These are phyloP conservation scores for Pheosia tremula DNA, from an alignment of 2,888 invertebrate species.

Conservation along the genomic window DNA sequence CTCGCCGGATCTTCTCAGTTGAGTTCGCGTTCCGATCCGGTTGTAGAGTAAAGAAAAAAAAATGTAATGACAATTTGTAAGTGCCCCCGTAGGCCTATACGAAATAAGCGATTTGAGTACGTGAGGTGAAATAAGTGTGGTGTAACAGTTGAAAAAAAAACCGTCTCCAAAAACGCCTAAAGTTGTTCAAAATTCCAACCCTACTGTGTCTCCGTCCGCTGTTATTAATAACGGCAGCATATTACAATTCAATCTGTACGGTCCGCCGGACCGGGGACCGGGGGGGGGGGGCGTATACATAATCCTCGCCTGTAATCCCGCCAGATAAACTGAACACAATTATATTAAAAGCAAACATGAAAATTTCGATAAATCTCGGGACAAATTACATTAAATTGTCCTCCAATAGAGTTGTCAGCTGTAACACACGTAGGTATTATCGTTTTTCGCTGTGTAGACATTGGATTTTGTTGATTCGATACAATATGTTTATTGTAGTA, in stretches of 20 bases:
- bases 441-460: slow-evolving; percentile 20
- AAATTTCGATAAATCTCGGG: slow-evolving; percentile 68
- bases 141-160: neutral
- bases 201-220: slow-evolving; percentile 50
- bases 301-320: slow-evolving; percentile 66
- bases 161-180: neutral
- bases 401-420: slow-evolving; percentile 70
- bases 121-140: neutral
- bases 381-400: slow-evolving; percentile 64
- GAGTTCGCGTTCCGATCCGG: no score
- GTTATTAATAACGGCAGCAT: slow-evolving; percentile 80
- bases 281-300: slow-evolving; percentile 33
- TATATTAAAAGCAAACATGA: slow-evolving; percentile 81
- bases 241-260: slow-evolving; percentile 83
- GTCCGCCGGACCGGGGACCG: slow-evolving; percentile 48
- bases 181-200: slow-evolving; percentile 42
- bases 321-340: slow-evolving; percentile 79
- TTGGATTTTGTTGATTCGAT: slow-evolving; percentile 5
- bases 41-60: no score
- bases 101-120: no score
- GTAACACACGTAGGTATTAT: slow-evolving; percentile 35
- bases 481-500: neutral
- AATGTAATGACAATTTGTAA: no score
- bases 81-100: no score
- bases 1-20: no score